These are phyloP conservation scores for Pollenia amentaria DNA, from an alignment of 2,888 invertebrate species.

Conservation along the genomic window DNA sequence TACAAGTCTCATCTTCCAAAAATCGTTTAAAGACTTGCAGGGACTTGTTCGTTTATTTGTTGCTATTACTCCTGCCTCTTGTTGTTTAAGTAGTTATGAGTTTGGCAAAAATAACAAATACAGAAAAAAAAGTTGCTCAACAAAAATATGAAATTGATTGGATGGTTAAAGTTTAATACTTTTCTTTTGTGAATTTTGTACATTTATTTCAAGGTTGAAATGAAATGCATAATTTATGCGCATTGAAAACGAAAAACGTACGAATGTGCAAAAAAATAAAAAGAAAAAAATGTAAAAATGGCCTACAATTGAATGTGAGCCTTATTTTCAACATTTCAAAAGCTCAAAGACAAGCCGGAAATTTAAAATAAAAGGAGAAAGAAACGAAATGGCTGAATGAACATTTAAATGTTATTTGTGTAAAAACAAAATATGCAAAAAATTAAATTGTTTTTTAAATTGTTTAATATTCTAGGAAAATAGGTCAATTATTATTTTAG, in stretches of 20 bases:
- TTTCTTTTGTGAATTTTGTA: slow-evolving; percentile 57
- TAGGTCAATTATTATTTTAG: background rate
- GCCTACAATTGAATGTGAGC: slow-evolving; percentile 51
- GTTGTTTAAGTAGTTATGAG: slow-evolving; percentile 60
- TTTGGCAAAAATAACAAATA: slow-evolving; percentile 44
- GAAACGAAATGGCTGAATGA: slow-evolving; percentile 13
- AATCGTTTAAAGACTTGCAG: too few species aligned
- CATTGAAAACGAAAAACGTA: slow-evolving; percentile 26
- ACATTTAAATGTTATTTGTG: slow-evolving; percentile 16
- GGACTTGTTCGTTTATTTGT: slow-evolving; percentile 10
- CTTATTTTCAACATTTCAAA: slow-evolving; percentile 40
- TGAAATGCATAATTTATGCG: slow-evolving; percentile 65
- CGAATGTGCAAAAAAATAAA: background rate
- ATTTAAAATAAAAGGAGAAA: slow-evolving; percentile 14
- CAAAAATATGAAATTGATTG: slow-evolving; percentile 66
- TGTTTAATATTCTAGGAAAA: slow-evolving; percentile 10
- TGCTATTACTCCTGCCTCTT: slow-evolving; percentile 8
- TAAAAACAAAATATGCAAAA: background rate
- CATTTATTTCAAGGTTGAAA: slow-evolving; percentile 63
- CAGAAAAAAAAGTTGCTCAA: slow-evolving; percentile 24
- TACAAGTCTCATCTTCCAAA: too few species aligned
- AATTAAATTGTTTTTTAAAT: background rate
- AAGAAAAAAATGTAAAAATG: slow-evolving; percentile 12
- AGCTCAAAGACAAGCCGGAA: slow-evolving; percentile 54
- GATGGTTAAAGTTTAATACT: slow-evolving; percentile 63